Evolutionary conservation across 1,140 invertebrate species (phyloP), one percentile per base, ranked within the genome.

Genomic region (Venustaconcha ellipsiformis): DNA sequence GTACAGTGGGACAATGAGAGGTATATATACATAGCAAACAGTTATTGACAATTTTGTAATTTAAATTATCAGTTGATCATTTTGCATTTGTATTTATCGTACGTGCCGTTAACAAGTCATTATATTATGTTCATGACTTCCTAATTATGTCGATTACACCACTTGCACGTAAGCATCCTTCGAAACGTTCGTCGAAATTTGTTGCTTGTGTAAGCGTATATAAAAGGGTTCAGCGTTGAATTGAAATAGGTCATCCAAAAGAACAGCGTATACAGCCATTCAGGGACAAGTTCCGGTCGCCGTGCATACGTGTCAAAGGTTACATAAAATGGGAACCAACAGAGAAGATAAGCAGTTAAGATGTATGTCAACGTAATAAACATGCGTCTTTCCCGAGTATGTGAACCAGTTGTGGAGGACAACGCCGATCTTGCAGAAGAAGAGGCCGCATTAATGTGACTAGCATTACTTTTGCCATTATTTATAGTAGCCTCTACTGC

Each of bases 81-180:
- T n/a, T n/a, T n/a, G n/a, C n/a, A n/a, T n/a, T n/a, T n/a, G n/a
- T n/a, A n/a, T n/a, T n/a, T n/a, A n/a, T n/a, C n/a, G n/a, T n/a
- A n/a, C n/a, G n/a, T n/a, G n/a, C n/a, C n/a, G n/a, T n/a, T n/a
- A n/a, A n/a, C n/a, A n/a, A n/a, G n/a, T n/a, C n/a, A n/a, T n/a
- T n/a, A n/a, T n/a, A n/a, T n/a, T 6, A 48, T 1, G 37, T 8
- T 2, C 37, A 11, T 48, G 37, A 48, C 6, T 48, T 48, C 37
- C 37, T 37, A 48, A 48, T 48, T 48, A 48, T 48, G 11, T 48
- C 8, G 37, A 48, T 48, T 6, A 48, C 37, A 48, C 37, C 37
- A 48, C 11, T 48, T 48, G 37, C 37, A 48, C 4, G 11, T 74
- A 8, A 85, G 48, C 5, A 86, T 70, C 88, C 97, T 96, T 12